Base-by-base conservation (phyloP, 2,113 vertebrate species). In the Alaudala cheleensis region DNA sequence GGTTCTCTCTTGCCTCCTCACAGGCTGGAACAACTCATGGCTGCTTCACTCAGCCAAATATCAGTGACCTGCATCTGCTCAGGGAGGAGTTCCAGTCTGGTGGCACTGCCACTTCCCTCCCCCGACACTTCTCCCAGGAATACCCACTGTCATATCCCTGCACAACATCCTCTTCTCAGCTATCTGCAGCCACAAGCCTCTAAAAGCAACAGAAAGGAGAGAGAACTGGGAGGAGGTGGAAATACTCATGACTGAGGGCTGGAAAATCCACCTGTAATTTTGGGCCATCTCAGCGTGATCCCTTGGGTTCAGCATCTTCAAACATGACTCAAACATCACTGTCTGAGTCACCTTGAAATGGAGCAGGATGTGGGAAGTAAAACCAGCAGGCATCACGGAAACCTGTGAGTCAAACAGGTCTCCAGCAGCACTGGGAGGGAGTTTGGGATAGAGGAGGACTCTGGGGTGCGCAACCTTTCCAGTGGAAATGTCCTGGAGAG, bases 301-400 rank as follows among this genome's bases (percentile, higher is more conserved):
- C 76, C 72, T 86, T 18, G 71, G 51, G 31, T 19, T 66, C 57
- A 83, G 50, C 61, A 56, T 26, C 93, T 88, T 60, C 61, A 69
- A 61, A 65, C 15, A 73, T 53, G 60, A 81, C 84, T 93, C 90
- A 89, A 39, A 53, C 22, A 15, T 83, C 23, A 10, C 40, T 1
- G 5, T n/a, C 58, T 95, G 93, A 88, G 80, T 95, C 91, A 93
- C 73, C 40, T 18, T 57, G 82, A 29, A 40, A 37, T 2, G 25
- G 84, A 45, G 31, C 67, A 93, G 96, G 93, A 96, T 95, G 94
- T 92, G 88, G 94, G 86, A 86, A 81, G 33, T 6, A 40, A 90
- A 92, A 81, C 26, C 72, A 83, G 19, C 3, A 4, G 71, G 91
- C 45, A 92, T 23, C 70, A 14, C 3, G 18, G 88, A 90, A 94